Base-by-base conservation (phyloP, 2,113 vertebrate genomes). In the Scomber scombrus region DNA sequence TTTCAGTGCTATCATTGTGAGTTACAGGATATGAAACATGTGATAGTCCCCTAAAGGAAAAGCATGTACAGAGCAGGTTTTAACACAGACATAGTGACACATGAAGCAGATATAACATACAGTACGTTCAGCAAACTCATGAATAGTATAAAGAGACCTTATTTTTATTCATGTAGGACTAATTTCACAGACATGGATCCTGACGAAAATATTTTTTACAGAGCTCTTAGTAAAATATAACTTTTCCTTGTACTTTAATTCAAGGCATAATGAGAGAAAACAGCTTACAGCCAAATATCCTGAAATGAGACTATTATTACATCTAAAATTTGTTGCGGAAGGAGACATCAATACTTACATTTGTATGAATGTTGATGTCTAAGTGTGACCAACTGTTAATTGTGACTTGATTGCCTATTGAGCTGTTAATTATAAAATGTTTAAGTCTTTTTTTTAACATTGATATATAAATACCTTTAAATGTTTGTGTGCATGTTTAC, bases 1-100 rank as follows among this genome's bases (percentile, higher is more conserved):
- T 77, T 66, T 69, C 26, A 75, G 14, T 19, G 57, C 14, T 71
- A 49, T 78, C 47, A n/a, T 47, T 51, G 21, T 67, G 63, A 56
- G 23, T 71, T 69, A 66, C n/a, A n/a, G 10, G 40, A 18, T 18
- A 23, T 51, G n/a, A 61, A 34, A 46, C 19, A 18, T 29, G 12
- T 29, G 50, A 57, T 46, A 43, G 29, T 45, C 34, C 34, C 21
- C 55, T 34, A 43, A 66, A 52, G 58, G 6, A 26, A 72, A 19
- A 29, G 3, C 34, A 67, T 34, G 66, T 29, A 55, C 43, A n/a
- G 19, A 31, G 11, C 45, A 46, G 2, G 31, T 52, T 43, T 65
- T n/a, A 66, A 29, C 26, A 29, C 45, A 58, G 43, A 3, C 73
- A 16, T 60, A 15, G 13, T 10, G 51, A 63, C 46, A 31, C 5